Evolutionary conservation across 2,113 vertebrate species (phyloP).

Genomic region (Sinocyclocheilus grahami): DNA sequence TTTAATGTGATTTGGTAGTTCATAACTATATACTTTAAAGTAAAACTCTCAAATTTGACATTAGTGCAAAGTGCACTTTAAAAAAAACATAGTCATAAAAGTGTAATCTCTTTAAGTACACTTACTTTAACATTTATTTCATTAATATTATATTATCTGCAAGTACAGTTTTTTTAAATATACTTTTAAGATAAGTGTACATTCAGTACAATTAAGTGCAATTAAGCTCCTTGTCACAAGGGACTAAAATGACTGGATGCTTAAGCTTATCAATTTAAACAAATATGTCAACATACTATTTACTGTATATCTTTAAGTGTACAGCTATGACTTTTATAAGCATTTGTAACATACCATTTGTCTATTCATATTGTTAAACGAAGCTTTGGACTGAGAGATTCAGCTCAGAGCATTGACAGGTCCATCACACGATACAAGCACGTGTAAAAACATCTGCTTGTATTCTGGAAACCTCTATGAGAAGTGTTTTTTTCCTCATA

Average conservation of each 20-base stretch:
- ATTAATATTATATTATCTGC: not conserved
- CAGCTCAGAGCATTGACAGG: constrained; percentile 11
- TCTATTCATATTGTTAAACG: not conserved
- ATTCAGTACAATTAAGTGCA: not conserved
- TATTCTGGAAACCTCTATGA: constrained; percentile 11
- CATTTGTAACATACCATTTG: not conserved
- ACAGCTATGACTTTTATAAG: not conserved
- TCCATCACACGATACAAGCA: not conserved
- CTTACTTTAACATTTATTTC: not conserved
- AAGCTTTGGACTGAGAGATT: constrained; percentile 9
- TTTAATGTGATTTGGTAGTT: no score
- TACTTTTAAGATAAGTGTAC: not conserved
- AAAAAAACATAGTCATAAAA: not conserved
- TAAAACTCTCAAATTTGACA: not conserved
- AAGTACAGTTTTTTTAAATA: not conserved
- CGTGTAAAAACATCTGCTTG: constrained; percentile 2
- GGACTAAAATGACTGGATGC: not conserved
- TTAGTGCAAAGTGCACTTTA: not conserved
- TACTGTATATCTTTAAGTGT: not conserved
- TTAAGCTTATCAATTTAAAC: no score
- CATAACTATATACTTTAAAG: not conserved
- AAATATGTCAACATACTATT: not conserved
- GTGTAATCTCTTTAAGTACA: no score
- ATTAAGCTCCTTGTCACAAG: not conserved
- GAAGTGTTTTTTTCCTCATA: not conserved